Conservation (phyloP, 1,140 invertebrate genomes). For the Oryzaephilus surinamensis region DNA sequence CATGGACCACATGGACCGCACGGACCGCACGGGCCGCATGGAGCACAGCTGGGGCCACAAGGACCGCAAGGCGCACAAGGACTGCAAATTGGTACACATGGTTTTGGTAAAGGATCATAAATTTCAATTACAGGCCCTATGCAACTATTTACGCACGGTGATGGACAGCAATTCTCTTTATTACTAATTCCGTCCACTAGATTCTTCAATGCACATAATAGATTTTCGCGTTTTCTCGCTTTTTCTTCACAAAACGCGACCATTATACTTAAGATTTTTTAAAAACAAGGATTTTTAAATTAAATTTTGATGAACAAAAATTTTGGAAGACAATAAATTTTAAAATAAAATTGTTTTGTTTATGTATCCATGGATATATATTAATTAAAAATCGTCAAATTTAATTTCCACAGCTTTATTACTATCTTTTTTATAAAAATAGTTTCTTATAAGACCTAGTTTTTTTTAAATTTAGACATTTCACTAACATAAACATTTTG, state of each 20-base stretch:
- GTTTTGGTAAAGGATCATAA: conserved; percentile 32
- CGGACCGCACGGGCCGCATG: conserved; percentile 24
- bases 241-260: too few species aligned
- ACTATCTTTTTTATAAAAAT: too few species aligned
- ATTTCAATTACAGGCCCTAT: conserved; percentile 32
- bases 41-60: conserved; percentile 25
- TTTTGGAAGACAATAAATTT: too few species aligned
- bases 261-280: too few species aligned
- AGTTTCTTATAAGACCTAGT: too few species aligned
- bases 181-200: conserved; percentile 27
- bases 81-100: conserved; percentile 30
- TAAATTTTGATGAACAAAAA: too few species aligned
- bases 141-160: conserved; percentile 17
- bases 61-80: conserved; percentile 22
- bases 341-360: too few species aligned
- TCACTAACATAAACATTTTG: conserved; percentile 32
- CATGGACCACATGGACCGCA: conserved; percentile 16
- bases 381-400: too few species aligned
- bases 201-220: too few species aligned
- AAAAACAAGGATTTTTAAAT: too few species aligned
- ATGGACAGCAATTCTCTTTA: conserved; percentile 15
- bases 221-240: conserved; percentile 26
- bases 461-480: conserved; percentile 24
- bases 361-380: too few species aligned
- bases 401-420: too few species aligned